These are phyloP conservation scores for Frankliniella fusca DNA, from an alignment of 2,888 invertebrate genomes.

Conservation along the genomic window DNA sequence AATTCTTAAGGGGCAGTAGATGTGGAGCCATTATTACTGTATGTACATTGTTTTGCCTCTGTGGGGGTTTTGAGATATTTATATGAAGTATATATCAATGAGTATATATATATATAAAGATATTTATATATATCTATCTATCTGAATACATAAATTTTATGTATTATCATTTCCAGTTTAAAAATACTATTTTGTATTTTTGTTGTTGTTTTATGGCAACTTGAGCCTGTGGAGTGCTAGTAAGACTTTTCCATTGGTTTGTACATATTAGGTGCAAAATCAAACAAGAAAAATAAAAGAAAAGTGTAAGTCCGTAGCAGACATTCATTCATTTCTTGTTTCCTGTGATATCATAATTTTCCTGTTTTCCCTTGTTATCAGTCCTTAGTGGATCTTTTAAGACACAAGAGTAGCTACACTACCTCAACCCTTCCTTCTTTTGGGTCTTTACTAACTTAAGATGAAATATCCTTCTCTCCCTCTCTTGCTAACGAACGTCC, in stretches of 20 bases:
- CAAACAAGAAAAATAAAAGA: conserved; percentile 15
- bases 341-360: neutral
- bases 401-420: conserved; percentile 15
- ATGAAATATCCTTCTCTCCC: conserved; percentile 1
- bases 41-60: conserved; percentile 20
- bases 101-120: neutral
- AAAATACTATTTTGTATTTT: conserved; percentile 25
- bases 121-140: neutral
- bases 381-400: neutral
- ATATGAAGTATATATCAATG: neutral
- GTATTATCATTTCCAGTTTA: conserved; percentile 23
- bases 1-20: conserved; percentile 14
- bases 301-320: neutral
- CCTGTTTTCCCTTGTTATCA: neutral
- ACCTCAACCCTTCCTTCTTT: conserved; percentile 22
- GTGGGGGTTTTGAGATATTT: conserved; percentile 16
- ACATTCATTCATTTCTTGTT: conserved; percentile 18
- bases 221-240: conserved; percentile 25
- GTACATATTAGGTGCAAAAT: conserved; percentile 26
- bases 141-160: neutral
- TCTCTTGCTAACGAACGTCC: conserved; percentile 22
- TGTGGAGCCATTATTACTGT: neutral
- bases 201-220: conserved; percentile 26
- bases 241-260: conserved; percentile 26
- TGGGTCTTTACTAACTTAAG: conserved; percentile 22